Percentiles rank a stretch among this genome's conserved stretches.
Evolutionary conservation across 2,113 vertebrate genomes (phyloP).

Genomic region (Pogonocichla stellata): DNA sequence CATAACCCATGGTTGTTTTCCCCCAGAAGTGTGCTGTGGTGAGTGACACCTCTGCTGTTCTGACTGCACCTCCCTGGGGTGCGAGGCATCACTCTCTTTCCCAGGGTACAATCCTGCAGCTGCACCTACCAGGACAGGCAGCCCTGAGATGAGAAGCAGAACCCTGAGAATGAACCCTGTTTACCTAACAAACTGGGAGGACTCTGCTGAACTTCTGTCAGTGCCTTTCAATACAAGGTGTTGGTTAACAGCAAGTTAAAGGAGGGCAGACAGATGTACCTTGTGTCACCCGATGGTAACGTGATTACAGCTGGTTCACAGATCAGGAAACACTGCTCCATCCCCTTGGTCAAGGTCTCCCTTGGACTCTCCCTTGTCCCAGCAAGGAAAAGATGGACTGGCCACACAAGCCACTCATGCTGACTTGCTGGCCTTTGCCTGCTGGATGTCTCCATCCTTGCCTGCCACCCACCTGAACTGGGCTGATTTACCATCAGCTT

Average conservation of each 20-base stretch:
- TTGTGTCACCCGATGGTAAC: fast-evolving
- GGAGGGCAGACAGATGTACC: not conserved
- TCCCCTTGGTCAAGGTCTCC: not conserved
- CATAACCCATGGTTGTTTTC: not conserved
- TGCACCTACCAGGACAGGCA: not conserved
- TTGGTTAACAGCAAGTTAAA: not conserved
- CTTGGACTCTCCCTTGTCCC: fast-evolving
- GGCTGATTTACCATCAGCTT: not conserved
- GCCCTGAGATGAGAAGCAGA: not conserved
- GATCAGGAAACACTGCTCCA: not conserved
- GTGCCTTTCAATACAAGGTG: not conserved
- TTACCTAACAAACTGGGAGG: not conserved
- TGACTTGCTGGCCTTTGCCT: not conserved
- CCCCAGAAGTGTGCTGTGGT: not conserved
- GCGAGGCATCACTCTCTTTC: not conserved
- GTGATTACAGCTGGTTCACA: not conserved
- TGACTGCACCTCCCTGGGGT: not conserved
- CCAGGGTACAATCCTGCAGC: not conserved
- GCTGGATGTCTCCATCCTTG: not conserved
- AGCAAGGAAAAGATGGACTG: not conserved
- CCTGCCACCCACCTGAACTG: fast-evolving
- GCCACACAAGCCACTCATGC: fast-evolving
- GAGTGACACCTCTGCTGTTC: not conserved
- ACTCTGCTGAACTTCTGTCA: not conserved
- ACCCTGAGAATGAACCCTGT: not conserved